Evolutionary conservation across 2,888 invertebrate species (phyloP).

Genomic region (Villa cingulata): DNA sequence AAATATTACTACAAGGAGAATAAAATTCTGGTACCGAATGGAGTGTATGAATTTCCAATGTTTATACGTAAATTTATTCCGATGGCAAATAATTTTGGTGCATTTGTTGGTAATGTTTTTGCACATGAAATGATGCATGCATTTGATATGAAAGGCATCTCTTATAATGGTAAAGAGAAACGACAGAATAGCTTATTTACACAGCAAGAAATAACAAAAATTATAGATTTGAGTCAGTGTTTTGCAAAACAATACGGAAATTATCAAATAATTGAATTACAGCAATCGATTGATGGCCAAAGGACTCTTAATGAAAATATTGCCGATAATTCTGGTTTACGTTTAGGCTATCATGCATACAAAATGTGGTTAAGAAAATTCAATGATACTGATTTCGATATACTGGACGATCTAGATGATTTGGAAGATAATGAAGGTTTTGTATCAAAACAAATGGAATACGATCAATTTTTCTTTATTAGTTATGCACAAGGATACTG

Average conservation of each 20-base stretch:
- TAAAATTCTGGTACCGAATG: neutral
- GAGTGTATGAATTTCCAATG: neutral
- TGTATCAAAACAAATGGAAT: neutral
- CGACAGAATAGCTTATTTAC: neutral
- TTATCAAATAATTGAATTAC: neutral
- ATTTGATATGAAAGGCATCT: slow-evolving; percentile 68
- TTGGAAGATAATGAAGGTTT: neutral
- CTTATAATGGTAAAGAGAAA: slow-evolving; percentile 37
- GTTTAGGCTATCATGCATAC: slow-evolving; percentile 7
- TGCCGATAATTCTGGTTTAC: slow-evolving; percentile 11
- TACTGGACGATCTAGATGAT: neutral
- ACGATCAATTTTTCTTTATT: neutral
- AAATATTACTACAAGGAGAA: neutral
- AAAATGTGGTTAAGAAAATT: neutral
- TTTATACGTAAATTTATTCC: slow-evolving; percentile 39
- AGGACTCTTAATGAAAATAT: slow-evolving; percentile 10
- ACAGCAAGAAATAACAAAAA: neutral
- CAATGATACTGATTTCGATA: neutral
- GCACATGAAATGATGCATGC: slow-evolving; percentile 80
- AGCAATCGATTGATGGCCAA: neutral
- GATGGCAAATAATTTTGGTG: slow-evolving; percentile 76
- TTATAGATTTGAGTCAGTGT: neutral
- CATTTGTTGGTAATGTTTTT: slow-evolving; percentile 63
- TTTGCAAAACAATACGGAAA: slow-evolving; percentile 1
- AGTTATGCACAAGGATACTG: neutral